Base-by-base conservation (phyloP, 64 coral and sea anemone species). In the Pocillopora verrucosa region DNA sequence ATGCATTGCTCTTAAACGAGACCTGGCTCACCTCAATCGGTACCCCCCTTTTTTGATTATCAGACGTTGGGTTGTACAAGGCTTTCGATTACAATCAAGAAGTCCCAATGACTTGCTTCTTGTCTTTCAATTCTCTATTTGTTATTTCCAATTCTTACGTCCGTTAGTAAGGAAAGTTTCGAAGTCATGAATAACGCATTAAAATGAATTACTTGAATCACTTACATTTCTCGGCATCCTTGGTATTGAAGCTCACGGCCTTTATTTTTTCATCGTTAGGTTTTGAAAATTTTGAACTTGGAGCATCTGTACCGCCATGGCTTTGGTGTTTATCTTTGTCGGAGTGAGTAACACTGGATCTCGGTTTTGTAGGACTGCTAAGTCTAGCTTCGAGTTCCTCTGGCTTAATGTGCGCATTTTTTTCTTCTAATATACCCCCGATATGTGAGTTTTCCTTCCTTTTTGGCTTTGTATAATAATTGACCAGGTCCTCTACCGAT, bases 301-400 rank as follows among this genome's bases (percentile, higher is more conserved):
- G 36, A 61, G 11, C 9, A 17, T 84, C 30, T 9, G 89, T 13
- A 74, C 34, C 76, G 58, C 36, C 76, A 65, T 85, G 72, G 16
- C 22, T 16, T 13, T 30, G 36, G 19, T 51, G 62, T 68, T 69
- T 93, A 58, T 58, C 61, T 13, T 78, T 79, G 36, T 78, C 61
- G 36, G 84, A 77, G 11, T 16, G 37, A 6, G 41, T 69, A 57
- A 78, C 76, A 24, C 64, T 58, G 37, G 87, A 93, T 9, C 73
- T 83, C 15, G 92, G 38, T 36, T 89, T 93, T 34, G 87, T 89
- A 9, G 87, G 87, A 38, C 19, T 75, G 41, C 82, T 86, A 34
- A 93, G 91, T 36, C 61, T 93, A 57, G 56, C 82, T 26, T 84
- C 69, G 26, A 76, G 37, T 65, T 93, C 91, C 56, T 77, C 82